A percentile compares a stretch with the other conserved stretches of the same genome.
Evolutionary conservation across 1,140 invertebrate species (phyloP).

Genomic region (Akabosia matsudoensis): DNA sequence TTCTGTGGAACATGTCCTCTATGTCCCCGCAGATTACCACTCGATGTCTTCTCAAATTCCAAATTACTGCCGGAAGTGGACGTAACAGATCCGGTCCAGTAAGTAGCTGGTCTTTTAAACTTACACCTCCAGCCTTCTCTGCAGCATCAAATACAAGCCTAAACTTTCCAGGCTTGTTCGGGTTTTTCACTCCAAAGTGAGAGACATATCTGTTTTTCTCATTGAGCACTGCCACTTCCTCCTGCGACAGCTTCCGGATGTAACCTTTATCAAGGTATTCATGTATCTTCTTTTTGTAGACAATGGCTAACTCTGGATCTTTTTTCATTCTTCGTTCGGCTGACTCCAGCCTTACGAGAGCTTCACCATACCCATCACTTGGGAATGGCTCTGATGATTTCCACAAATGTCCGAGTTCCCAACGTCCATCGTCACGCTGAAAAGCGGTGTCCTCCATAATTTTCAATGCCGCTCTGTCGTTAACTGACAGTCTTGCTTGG

Average conservation of each 20-base stretch:
- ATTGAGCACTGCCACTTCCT: background rate
- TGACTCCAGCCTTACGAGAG: background rate
- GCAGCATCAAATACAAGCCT: conserved; percentile 48
- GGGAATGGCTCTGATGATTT: background rate
- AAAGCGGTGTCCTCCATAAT: background rate
- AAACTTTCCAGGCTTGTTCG: conserved; percentile 46
- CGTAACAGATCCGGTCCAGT: background rate
- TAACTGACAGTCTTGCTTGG: background rate
- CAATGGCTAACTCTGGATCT: background rate
- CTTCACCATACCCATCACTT: background rate
- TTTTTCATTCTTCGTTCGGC: background rate
- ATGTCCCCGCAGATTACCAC: background rate
- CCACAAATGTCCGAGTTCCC: conserved; percentile 31
- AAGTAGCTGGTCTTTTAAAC: conserved; percentile 44
- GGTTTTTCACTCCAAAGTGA: conserved; percentile 45
- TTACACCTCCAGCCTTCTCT: conserved; percentile 37
- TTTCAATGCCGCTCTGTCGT: background rate
- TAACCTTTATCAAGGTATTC: background rate
- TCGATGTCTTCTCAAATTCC: background rate
- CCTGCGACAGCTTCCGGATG: background rate
- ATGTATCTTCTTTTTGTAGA: background rate
- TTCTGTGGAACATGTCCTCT: conserved; percentile 15
- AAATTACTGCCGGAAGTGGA: background rate
- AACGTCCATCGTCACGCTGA: background rate
- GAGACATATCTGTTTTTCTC: background rate